A percentile compares a stretch with the other conserved stretches of the same genome.
Conservation (phyloP, 2,113 vertebrate species). For the Aptenodytes patagonicus region DNA sequence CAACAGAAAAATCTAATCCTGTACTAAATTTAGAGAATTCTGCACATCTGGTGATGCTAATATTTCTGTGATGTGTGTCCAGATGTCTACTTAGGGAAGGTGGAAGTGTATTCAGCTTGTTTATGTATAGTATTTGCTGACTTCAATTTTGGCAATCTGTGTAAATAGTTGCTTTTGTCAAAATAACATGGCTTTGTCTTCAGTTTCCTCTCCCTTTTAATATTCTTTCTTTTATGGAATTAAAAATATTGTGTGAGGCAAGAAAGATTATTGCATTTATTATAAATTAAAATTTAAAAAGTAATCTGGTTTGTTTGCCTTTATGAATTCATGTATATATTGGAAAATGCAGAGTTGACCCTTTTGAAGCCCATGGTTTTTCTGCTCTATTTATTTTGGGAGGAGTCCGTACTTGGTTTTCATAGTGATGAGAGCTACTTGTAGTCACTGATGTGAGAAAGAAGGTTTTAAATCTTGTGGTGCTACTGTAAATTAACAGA, state of each 20-base stretch:
- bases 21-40: neutral
- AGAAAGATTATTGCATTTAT: neutral
- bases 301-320: neutral
- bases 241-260: neutral
- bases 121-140: neutral
- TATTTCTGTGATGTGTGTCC: neutral
- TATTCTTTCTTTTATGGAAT: neutral
- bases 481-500: conserved; percentile 4
- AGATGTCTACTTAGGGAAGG: conserved; percentile 7
- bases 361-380: neutral
- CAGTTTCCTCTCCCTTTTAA: neutral
- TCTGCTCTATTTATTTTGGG: conserved; percentile 5
- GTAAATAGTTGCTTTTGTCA: neutral
- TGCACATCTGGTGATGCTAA: neutral
- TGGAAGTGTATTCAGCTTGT: neutral
- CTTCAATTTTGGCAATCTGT: conserved; percentile 27
- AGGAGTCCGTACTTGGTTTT: neutral
- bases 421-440: neutral
- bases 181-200: neutral
- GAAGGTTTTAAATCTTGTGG: neutral
- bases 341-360: neutral
- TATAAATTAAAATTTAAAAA: neutral
- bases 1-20: neutral
- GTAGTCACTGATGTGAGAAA: neutral
- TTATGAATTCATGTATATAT: neutral